Percentiles rank a stretch among this genome's conserved stretches.
These are phyloP conservation scores for Scytalopus superciliaris DNA, from an alignment of 2,113 vertebrate genomes.

Conservation along the genomic window DNA sequence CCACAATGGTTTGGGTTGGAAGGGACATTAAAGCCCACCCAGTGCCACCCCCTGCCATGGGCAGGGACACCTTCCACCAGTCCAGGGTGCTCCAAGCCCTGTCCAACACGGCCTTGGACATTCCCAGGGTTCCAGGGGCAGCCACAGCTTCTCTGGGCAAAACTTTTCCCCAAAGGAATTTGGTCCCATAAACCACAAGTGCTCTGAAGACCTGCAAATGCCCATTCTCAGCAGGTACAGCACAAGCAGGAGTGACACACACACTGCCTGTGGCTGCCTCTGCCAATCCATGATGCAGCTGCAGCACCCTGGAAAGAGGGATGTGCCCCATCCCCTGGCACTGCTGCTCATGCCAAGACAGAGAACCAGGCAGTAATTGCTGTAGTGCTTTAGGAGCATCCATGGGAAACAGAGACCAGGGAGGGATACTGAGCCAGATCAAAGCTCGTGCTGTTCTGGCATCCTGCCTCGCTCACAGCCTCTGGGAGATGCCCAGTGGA, in stretches of 20 bases:
- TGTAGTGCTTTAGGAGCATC: neutral
- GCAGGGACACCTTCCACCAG: neutral
- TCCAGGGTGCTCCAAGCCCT: neutral
- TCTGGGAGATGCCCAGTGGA: neutral
- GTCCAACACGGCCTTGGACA: neutral
- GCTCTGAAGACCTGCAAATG: neutral
- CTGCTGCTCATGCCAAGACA: rapidly evolving
- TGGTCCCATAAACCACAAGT: neutral
- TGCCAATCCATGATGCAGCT: neutral
- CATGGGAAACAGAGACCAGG: neutral
- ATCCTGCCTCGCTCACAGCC: neutral
- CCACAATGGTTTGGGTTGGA: neutral
- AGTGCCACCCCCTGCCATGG: rapidly evolving
- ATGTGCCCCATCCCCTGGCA: neutral
- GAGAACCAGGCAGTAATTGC: neutral
- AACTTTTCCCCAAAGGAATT: neutral
- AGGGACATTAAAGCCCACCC: neutral
- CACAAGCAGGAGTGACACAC: neutral
- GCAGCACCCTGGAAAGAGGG: neutral
- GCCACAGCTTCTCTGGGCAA: neutral
- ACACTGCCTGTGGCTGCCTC: neutral
- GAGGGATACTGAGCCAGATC: neutral
- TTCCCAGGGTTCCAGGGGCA: neutral
- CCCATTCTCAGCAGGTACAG: neutral
- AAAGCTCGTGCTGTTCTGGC: neutral